Base-by-base conservation (phyloP, 1,140 invertebrate species). In the Semibalanus balanoides region DNA sequence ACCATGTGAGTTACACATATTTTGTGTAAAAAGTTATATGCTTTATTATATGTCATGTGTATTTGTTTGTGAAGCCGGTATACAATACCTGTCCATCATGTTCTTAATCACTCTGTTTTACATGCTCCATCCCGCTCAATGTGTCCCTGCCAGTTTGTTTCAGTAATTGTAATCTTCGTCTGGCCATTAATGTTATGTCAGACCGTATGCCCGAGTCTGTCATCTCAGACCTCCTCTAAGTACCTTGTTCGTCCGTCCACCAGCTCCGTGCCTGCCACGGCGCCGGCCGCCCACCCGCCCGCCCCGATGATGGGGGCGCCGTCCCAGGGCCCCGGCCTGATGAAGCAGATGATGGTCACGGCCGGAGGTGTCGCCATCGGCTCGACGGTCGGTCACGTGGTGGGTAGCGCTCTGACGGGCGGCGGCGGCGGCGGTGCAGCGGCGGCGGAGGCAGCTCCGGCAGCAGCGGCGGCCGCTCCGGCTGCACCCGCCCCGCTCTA, bases 341-440 rank as follows among this genome's bases (percentile, higher is more conserved):
- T 83, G 43, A 82, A 79, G 7, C 82, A 82, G 78, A 82, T 82
- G 81, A 81, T 82, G 69, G 82, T 82, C 22, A 83, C 82, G 74
- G 83, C 83, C 75, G 83, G 83, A 76, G 82, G 82, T 75, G 82
- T 83, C 51, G 82, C 82, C 73, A 83, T 83, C 75, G 82, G 82
- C 9, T 83, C 82, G 27, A 82, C 82, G 40, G 80, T 83, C 74
- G 94, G 94, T 74, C 94, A 96, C 80, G 88, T 92, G 30, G 86
- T 94, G 75, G 95, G 94, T 76, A 89, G 90, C 84, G 93, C 92
- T 43, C 76, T 96, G 30, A 95, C 93, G 78, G 92, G 94, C 35
- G 92, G 79, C 79, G 92, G 93, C 30, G 89, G 89, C 43, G 85
- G 88, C 74, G 86, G 3, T 78, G 87, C 88, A 72, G 83, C 86